A percentile compares a stretch with the other conserved stretches of the same genome.
Conservation (phyloP, 2,888 invertebrate species). For the Cacoxenus indagator region DNA sequence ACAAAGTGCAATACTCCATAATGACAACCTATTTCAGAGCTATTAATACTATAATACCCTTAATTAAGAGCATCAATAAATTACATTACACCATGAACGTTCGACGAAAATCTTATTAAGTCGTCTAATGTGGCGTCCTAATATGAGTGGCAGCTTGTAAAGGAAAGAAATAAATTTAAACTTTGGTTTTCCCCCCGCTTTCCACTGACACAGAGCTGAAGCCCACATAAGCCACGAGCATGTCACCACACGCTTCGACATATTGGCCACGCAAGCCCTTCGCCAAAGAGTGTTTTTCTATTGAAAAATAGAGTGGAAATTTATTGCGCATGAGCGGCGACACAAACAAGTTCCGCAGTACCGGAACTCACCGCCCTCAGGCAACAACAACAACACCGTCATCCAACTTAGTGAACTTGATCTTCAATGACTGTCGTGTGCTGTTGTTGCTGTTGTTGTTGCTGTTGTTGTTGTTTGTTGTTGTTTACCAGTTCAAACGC, state of each 20-base stretch:
- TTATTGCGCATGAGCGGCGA: conserved; percentile 57
- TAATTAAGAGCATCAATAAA: conserved; percentile 24
- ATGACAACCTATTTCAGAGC: conserved; percentile 41
- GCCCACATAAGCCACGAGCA: neutral
- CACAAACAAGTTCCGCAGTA: conserved; percentile 47
- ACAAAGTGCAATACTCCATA: too few species aligned
- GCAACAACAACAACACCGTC: too few species aligned
- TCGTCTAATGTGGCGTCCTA: conserved; percentile 37
- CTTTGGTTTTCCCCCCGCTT: neutral
- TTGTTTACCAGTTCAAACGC: conserved; percentile 8
- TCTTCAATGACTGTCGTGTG: neutral
- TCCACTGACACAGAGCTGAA: conserved; percentile 12
- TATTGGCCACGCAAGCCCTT: conserved; percentile 30
- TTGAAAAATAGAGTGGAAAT: conserved; percentile 33
- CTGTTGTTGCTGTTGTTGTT: neutral
- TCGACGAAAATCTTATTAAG: conserved; percentile 43
- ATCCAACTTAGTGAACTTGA: neutral
- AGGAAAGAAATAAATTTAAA: neutral
- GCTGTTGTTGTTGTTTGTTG: neutral
- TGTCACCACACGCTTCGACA: conserved; percentile 46
- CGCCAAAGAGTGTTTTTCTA: neutral
- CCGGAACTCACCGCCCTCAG: conserved; percentile 13
- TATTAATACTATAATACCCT: neutral
- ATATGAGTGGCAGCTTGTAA: conserved; percentile 11
- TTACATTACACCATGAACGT: conserved; percentile 23